Conservation (phyloP, 2,113 vertebrate species). For the Pyxicephalus adspersus region DNA sequence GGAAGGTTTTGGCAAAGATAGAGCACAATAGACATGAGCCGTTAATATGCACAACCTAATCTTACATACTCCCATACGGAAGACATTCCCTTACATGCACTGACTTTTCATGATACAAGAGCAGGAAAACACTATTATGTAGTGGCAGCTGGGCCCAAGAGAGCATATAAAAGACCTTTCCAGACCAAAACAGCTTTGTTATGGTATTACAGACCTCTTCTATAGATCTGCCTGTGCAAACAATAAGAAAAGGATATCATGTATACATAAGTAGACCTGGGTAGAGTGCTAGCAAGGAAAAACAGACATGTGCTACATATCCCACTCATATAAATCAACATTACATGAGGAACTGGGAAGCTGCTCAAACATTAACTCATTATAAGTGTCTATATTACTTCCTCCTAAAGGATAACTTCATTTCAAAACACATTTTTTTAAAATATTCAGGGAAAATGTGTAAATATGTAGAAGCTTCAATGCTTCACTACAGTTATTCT, state of each 20-base stretch:
- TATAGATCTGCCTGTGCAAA: background rate
- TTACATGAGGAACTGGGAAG: background rate
- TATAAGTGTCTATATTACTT: too few species aligned
- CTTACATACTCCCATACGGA: constrained; percentile 35
- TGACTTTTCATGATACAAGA: constrained; percentile 12
- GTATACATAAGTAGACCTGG: background rate
- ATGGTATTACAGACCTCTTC: constrained; percentile 22
- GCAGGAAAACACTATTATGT: background rate
- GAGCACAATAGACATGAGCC: background rate
- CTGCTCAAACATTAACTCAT: background rate
- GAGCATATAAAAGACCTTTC: constrained; percentile 29
- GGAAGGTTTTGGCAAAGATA: background rate
- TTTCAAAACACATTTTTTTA: too few species aligned
- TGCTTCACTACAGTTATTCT: too few species aligned
- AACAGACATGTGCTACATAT: background rate
- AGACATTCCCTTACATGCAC: background rate
- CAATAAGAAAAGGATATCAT: constrained; percentile 13
- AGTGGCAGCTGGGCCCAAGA: background rate
- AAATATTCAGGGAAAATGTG: too few species aligned
- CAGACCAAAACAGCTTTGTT: constrained; percentile 6
- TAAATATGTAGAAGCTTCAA: too few species aligned
- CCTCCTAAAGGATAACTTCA: too few species aligned
- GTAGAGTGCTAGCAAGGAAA: background rate
- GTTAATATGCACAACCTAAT: background rate
- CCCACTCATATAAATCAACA: background rate